Evolutionary conservation across 2,113 vertebrate genomes (phyloP).

Genomic region (Anhinga anhinga): DNA sequence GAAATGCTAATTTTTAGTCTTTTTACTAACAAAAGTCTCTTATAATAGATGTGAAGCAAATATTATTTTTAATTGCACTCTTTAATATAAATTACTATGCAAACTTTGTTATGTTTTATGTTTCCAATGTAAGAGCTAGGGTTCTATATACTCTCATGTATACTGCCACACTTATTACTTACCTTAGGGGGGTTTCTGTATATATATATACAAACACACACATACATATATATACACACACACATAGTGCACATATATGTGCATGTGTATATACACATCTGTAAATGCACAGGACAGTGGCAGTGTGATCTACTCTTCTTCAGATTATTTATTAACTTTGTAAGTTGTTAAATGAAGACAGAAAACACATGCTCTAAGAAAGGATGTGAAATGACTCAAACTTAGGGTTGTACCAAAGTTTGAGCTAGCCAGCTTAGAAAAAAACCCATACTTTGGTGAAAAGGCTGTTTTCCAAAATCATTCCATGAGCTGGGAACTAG

Average conservation of each 20-base stretch:
- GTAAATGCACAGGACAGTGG: not conserved
- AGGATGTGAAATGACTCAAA: not conserved
- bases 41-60: not conserved
- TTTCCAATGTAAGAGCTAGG: not conserved
- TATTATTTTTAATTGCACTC: not conserved
- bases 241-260: not conserved
- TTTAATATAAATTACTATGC: not conserved
- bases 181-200: not conserved
- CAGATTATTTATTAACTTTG: not conserved
- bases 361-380: not conserved
- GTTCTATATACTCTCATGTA: not conserved
- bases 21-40: not conserved
- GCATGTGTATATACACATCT: not conserved
- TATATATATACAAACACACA: accelerated
- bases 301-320: not conserved
- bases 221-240: not conserved
- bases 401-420: not conserved
- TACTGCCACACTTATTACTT: not conserved
- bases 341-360: not conserved
- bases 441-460: accelerated
- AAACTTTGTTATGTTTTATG: not conserved
- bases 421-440: not conserved
- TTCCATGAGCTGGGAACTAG: not conserved
- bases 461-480: not conserved
- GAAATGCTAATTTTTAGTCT: not conserved